Conservation (phyloP, 2,113 vertebrate species). For the Gila orcuttii region DNA sequence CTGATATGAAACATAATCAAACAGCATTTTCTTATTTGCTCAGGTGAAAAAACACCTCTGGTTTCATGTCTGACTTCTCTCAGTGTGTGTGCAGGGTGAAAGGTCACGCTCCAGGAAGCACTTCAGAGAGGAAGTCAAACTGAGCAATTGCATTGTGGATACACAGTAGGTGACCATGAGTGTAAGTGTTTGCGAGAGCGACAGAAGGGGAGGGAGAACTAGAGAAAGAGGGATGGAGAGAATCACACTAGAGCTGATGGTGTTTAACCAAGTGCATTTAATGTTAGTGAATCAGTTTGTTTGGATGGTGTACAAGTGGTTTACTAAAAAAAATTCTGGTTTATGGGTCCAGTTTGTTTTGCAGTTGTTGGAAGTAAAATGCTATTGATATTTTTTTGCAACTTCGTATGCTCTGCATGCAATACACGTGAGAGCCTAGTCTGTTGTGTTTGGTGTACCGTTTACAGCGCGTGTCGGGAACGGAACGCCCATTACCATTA, state of each 20-base stretch:
- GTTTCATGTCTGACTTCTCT: conserved; percentile 16
- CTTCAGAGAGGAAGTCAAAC: conserved; percentile 38
- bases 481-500: too few species aligned
- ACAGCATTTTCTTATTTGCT: conserved; percentile 11
- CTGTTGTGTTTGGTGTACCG: too few species aligned
- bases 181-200: background rate
- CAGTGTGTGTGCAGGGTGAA: conserved; percentile 32
- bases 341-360: background rate
- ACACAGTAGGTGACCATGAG: conserved; percentile 21
- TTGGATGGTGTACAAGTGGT: background rate
- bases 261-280: conserved; percentile 46
- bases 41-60: conserved; percentile 9
- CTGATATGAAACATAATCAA: background rate
- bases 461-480: too few species aligned
- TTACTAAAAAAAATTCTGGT: background rate
- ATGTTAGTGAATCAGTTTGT: background rate
- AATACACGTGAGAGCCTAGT: too few species aligned
- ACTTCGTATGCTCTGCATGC: background rate
- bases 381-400: background rate
- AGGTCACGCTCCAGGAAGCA: conserved; percentile 44
- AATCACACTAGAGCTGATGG: conserved; percentile 28
- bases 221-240: conserved; percentile 14
- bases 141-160: background rate
- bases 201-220: background rate
- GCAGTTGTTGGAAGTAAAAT: background rate